Percentiles rank a stretch among this genome's conserved stretches.
These are phyloP conservation scores for Spilogale gracilis DNA, from an alignment of 2,113 vertebrate species.

Conservation along the genomic window DNA sequence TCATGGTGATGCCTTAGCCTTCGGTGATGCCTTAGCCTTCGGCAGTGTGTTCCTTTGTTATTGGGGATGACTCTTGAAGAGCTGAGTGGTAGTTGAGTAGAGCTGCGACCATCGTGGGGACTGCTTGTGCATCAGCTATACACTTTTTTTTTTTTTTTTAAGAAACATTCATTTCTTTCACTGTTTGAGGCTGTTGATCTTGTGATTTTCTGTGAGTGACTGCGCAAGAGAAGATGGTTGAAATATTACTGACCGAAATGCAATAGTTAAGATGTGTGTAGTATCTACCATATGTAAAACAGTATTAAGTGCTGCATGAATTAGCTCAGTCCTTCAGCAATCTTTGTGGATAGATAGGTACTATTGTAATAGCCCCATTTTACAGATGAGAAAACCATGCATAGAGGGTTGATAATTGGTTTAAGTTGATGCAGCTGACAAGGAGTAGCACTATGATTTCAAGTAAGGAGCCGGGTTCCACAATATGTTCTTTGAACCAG, in stretches of 20 bases:
- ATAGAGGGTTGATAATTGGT: neutral
- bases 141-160: neutral
- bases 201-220: neutral
- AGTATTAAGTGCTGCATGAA: neutral
- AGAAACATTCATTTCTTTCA: neutral
- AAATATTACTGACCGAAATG: constrained; percentile 33
- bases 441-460: neutral
- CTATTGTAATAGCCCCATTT: neutral
- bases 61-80: neutral
- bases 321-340: neutral
- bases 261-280: neutral
- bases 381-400: neutral
- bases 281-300: neutral
- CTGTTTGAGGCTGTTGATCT: constrained; percentile 52
- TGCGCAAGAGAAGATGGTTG: neutral
- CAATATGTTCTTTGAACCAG: neutral
- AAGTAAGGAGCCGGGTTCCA: neutral
- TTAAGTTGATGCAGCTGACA: neutral
- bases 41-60: neutral
- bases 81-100: neutral
- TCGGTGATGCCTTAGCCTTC: neutral
- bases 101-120: neutral
- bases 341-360: neutral
- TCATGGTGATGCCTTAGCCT: neutral
- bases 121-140: neutral